These are phyloP conservation scores for Vesta saturnalis DNA, from an alignment of 2,888 invertebrate species.

Conservation along the genomic window DNA sequence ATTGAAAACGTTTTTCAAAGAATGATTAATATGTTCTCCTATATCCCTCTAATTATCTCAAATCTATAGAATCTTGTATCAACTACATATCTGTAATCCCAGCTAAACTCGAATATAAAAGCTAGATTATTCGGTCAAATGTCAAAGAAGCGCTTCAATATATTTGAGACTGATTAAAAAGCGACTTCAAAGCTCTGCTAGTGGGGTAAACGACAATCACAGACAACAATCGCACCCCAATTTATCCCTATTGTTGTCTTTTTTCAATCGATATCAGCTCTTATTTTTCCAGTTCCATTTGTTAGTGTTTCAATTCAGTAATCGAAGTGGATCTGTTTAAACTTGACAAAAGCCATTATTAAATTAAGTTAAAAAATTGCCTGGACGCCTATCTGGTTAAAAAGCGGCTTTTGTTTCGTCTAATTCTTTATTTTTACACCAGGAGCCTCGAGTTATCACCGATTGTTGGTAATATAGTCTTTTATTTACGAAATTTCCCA, in stretches of 20 bases:
- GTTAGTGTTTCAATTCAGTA: constrained; percentile 59
- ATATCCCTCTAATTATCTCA: constrained; percentile 34
- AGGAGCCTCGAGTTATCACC: constrained; percentile 55
- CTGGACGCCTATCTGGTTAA: constrained; percentile 50
- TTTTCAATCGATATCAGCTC: constrained; percentile 61
- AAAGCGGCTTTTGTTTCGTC: constrained; percentile 53
- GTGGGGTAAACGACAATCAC: constrained; percentile 62
- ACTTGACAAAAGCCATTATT: constrained; percentile 42
- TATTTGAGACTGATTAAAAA: constrained; percentile 62
- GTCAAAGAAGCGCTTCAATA: constrained; percentile 61
- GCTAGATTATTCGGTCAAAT: constrained; percentile 63
- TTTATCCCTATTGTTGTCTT: constrained; percentile 61
- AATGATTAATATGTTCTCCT: constrained; percentile 26
- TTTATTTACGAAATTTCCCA: constrained; percentile 42
- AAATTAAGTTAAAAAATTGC: constrained; percentile 39
- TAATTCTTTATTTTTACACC: constrained; percentile 55
- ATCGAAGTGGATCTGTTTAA: constrained; percentile 45
- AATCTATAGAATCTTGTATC: constrained; percentile 38
- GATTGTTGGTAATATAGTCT: constrained; percentile 55
- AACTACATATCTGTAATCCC: constrained; percentile 39
- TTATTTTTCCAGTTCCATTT: constrained; percentile 58
- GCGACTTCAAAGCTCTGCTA: constrained; percentile 60
- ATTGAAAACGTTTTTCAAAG: constrained; percentile 21
- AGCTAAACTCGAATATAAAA: constrained; percentile 48
- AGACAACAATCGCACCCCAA: constrained; percentile 62